Percentiles rank a stretch among this genome's conserved stretches.
Evolutionary conservation across 2,888 invertebrate genomes (phyloP).

Genomic region (Erannis defoliaria): DNA sequence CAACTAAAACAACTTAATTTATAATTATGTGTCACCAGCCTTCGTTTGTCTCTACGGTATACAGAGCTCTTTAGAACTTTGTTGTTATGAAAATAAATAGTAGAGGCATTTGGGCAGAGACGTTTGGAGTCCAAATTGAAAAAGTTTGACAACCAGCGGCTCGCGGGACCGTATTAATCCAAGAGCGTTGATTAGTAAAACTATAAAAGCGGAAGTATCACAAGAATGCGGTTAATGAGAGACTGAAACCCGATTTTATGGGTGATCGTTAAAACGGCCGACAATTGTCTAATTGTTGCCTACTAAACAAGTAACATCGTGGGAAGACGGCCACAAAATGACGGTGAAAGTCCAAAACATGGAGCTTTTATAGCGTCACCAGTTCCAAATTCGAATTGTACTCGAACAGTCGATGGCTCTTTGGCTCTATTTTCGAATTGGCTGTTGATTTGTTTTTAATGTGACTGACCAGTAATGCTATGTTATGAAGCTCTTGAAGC

Average conservation of each 20-base stretch:
- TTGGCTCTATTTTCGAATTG: conserved; percentile 66
- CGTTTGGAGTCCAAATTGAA: background rate
- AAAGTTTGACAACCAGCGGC: conserved; percentile 23
- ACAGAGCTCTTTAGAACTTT: too few species aligned
- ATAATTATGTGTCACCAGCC: too few species aligned
- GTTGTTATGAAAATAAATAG: too few species aligned
- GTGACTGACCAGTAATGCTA: conserved; percentile 31
- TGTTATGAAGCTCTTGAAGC: conserved; percentile 27
- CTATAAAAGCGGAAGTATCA: conserved; percentile 87
- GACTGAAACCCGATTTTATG: conserved; percentile 83
- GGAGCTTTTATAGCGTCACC: conserved; percentile 66
- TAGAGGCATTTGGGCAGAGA: too few species aligned
- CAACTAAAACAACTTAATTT: too few species aligned
- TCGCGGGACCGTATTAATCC: conserved; percentile 80
- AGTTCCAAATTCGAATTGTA: conserved; percentile 67
- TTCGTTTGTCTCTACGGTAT: too few species aligned
- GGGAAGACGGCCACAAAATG: conserved; percentile 77
- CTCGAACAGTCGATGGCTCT: conserved; percentile 79
- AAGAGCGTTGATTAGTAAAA: conserved; percentile 84
- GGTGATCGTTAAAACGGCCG: conserved; percentile 83
- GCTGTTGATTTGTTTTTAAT: conserved; percentile 69
- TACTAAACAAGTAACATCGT: conserved; percentile 79
- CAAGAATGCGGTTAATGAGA: conserved; percentile 86
- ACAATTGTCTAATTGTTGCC: conserved; percentile 86
- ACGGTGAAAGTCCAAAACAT: conserved; percentile 78